These are phyloP conservation scores for Anomalospiza imberbis DNA, from an alignment of 2,797 vertebrate species.

Conservation along the genomic window DNA sequence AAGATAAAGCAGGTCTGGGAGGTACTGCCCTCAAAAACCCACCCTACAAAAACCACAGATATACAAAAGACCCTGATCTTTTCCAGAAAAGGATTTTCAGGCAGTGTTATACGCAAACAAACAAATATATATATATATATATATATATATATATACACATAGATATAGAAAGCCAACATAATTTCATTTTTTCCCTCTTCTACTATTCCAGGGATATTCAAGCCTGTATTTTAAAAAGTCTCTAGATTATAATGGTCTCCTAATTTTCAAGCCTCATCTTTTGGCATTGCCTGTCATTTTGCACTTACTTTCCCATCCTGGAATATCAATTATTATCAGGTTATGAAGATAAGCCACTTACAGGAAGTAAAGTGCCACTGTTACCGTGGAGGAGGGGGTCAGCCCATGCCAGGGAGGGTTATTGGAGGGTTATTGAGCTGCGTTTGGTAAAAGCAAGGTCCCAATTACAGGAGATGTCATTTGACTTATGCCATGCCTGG, in stretches of 20 bases:
- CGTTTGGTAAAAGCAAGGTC: background rate
- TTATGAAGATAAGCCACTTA: constrained; percentile 62
- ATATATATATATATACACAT: accelerated
- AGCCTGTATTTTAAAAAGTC: background rate
- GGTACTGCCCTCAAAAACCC: background rate
- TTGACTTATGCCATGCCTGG: background rate
- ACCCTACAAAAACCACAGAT: background rate
- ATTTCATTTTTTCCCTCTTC: background rate
- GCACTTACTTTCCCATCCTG: constrained; percentile 12
- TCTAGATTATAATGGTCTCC: background rate
- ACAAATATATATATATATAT: too few relatives aligned
- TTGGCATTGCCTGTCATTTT: background rate
- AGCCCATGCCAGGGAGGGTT: background rate
- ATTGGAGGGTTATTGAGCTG: constrained; percentile 2
- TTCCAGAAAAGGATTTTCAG: background rate
- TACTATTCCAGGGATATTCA: background rate
- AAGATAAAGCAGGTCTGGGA: background rate
- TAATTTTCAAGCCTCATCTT: background rate
- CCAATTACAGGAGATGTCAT: background rate
- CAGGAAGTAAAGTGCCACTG: background rate
- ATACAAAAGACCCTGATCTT: background rate
- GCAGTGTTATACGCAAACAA: background rate
- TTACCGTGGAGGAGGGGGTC: background rate
- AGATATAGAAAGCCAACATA: background rate
- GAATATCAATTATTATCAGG: constrained; percentile 65